Evolutionary conservation across 2,797 vertebrate genomes (phyloP).

Genomic region (Platyrinchus mystaceus): DNA sequence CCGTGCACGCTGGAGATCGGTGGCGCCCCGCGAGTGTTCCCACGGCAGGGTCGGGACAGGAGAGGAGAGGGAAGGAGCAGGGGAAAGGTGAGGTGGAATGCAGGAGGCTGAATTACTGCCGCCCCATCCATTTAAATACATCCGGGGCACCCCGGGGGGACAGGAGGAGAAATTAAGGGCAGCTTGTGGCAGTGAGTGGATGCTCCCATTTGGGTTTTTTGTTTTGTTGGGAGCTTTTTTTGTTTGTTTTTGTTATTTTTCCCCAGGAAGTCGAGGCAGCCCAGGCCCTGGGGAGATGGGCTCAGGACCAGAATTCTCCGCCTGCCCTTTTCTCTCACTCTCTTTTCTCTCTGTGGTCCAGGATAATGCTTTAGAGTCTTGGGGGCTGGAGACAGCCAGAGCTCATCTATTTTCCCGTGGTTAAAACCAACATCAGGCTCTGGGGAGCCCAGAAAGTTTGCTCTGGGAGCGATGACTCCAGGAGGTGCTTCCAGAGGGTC

Average conservation of each 20-base stretch:
- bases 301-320: accelerated
- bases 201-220: no score
- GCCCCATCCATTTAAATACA: accelerated
- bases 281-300: accelerated
- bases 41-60: accelerated
- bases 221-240: neutral
- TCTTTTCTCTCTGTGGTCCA: accelerated
- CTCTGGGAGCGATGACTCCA: accelerated
- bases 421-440: neutral
- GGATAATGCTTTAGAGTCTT: accelerated
- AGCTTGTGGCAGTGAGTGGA: neutral
- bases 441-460: neutral
- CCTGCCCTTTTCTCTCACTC: accelerated
- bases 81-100: no score
- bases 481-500: neutral
- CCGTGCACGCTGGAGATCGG: accelerated
- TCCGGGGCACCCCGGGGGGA: accelerated
- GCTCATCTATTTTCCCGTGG: accelerated
- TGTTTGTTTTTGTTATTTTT: neutral
- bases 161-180: accelerated
- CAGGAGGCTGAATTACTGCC: neutral
- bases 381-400: accelerated
- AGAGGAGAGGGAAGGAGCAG: neutral
- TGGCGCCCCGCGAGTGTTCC: accelerated
- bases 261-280: accelerated